Evolutionary conservation across 2,113 vertebrate species (phyloP), one percentile per base, ranked within the genome.

Genomic region (Eublepharis macularius): DNA sequence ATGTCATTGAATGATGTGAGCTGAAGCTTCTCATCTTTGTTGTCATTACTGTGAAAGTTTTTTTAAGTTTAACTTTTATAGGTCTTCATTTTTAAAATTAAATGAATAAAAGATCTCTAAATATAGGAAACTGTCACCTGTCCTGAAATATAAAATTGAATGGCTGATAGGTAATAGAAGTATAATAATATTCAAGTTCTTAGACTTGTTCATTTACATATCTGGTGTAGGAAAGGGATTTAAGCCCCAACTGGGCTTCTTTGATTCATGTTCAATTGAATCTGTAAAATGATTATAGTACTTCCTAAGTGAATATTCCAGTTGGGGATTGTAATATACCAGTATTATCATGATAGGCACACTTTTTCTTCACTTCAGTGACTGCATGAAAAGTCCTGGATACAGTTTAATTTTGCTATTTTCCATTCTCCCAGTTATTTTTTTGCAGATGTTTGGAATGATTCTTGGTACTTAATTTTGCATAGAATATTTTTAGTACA

Each of bases 401-500:
- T 73, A 82, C 80, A 82, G 85, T 1, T 36, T 84, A 2, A 2
- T 88, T 1, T 88, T 89, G 11, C 13, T 82, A 70, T 43, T 74
- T 81, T 47, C 29, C n/a, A 7, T 29, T 70, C 86, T 66, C 80
- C 9, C 3, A 29, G 47, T 1, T 9, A 34, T 29, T 26, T 60
- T 80, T 65, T 87, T 82, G 73, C 54, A 89, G 73, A 47, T 85
- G 76, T 86, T 87, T 0, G 0, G 86, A 83, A 76, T 70, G 0
- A 86, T 85, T 69, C 3, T 5, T 90, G 80, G n/a, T 4, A 81
- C 47, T 45, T 12, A 83, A 13, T 34, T 86, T 90, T 86, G 84
- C n/a, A 45, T 81, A 1, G n/a, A 65, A 63, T 2, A 6, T 43
- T 85, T 29, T 51, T 84, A 19, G 83, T 57, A 86, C 79, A 90